Percentiles rank a stretch among this genome's conserved stretches.
These are phyloP conservation scores for Gambelia wislizenii DNA, from an alignment of 2,797 vertebrate genomes.

Conservation along the genomic window DNA sequence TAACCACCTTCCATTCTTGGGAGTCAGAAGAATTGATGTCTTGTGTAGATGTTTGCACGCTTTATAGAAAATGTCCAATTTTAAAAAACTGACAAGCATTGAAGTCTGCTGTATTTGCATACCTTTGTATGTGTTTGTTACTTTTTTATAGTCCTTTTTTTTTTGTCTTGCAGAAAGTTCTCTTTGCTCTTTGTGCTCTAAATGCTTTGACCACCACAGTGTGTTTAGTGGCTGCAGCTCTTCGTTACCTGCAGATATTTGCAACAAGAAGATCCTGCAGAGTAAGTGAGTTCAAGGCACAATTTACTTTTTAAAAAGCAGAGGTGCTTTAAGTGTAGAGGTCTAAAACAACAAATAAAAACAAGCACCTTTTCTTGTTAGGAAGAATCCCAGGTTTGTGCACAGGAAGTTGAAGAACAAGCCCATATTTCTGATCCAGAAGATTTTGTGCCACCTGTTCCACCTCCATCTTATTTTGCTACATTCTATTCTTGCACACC, in stretches of 20 bases:
- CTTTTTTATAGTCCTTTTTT: slow-evolving; percentile 26
- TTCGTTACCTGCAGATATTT: slow-evolving; percentile 86
- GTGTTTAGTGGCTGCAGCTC: slow-evolving; percentile 83
- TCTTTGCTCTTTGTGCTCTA: slow-evolving; percentile 87
- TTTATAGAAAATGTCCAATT: not conserved
- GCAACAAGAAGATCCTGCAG: slow-evolving; percentile 78
- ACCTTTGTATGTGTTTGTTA: not conserved
- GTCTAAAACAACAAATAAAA: not conserved
- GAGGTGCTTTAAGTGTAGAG: not conserved
- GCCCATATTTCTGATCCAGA: slow-evolving; percentile 78
- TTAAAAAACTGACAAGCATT: not conserved
- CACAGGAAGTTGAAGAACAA: slow-evolving; percentile 82
- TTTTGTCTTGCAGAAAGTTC: slow-evolving; percentile 83
- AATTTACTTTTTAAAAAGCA: not conserved
- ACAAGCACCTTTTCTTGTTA: slow-evolving; percentile 61
- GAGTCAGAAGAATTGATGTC: not conserved
- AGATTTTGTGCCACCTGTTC: slow-evolving; percentile 85
- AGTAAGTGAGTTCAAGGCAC: slow-evolving; percentile 75
- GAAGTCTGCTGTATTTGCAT: not conserved
- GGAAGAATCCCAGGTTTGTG: slow-evolving; percentile 80
- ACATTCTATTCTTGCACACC: slow-evolving; percentile 82
- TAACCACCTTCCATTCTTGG: not conserved
- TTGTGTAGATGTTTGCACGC: too few species aligned
- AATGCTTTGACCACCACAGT: slow-evolving; percentile 86
- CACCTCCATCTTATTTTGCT: slow-evolving; percentile 89